phyloP scores from a whole-genome alignment of 2,797 vertebrate genomes.

The Sebastolobus alascanus region DNA sequence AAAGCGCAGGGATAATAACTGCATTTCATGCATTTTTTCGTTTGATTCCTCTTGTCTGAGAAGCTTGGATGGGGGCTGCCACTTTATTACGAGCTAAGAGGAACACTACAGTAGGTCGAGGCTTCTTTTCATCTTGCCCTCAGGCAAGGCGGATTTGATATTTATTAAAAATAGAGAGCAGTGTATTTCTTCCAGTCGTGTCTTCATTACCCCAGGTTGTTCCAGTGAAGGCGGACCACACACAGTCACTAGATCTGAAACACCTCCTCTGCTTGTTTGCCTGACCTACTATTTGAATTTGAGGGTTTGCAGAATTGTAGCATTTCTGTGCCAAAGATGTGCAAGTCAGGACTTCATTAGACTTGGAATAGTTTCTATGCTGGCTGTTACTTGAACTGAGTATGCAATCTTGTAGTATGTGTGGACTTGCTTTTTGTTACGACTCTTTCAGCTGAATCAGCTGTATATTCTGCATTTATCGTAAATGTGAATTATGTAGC shows the following conservation, averaged over 20 bases:
- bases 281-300: conserved; percentile 75
- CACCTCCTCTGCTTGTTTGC: conserved; percentile 66
- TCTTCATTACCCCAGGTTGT: conserved; percentile 80
- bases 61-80: conserved; percentile 61
- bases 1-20: conserved; percentile 52
- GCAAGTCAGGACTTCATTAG: conserved; percentile 73
- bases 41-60: conserved; percentile 63
- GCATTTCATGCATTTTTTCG: conserved; percentile 67
- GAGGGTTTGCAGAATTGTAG: conserved; percentile 61
- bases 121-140: conserved; percentile 76
- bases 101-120: conserved; percentile 70
- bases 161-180: conserved; percentile 87
- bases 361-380: conserved; percentile 51
- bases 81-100: conserved; percentile 76
- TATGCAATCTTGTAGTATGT: conserved; percentile 29
- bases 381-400: conserved; percentile 58
- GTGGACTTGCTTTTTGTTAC: conserved; percentile 26
- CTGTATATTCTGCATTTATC: conserved; percentile 17
- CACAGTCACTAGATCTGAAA: conserved; percentile 76
- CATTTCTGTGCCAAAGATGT: conserved; percentile 68
- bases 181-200: conserved; percentile 82
- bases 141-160: conserved; percentile 82
- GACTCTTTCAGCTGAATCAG: conserved; percentile 6
- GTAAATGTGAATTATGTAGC: conserved; percentile 26
- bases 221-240: conserved; percentile 81